A percentile compares a stretch with the other conserved stretches of the same genome.
phyloP scores from a whole-genome alignment of 92 coral and sea anemone species.

The Actinostola sp. region DNA sequence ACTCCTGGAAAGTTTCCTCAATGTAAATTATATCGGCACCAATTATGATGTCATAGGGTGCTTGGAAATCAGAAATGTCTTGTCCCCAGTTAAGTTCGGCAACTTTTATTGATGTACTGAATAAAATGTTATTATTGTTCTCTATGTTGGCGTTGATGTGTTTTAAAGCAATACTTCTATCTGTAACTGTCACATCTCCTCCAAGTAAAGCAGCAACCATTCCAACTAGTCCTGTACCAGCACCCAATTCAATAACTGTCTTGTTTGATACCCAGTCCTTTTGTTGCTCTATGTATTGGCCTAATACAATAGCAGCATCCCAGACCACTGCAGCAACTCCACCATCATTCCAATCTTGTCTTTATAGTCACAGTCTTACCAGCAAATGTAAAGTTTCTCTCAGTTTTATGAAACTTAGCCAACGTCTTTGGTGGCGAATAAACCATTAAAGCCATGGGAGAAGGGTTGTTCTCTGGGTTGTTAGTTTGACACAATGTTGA shows the following conservation, averaged over 20 bases:
- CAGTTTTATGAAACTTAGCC: constrained; percentile 63
- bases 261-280: constrained; percentile 52
- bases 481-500: too few species aligned
- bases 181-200: constrained; percentile 79
- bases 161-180: constrained; percentile 79
- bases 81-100: constrained; percentile 96
- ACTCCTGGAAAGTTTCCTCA: constrained; percentile 80
- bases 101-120: constrained; percentile 30
- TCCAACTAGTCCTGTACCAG: constrained; percentile 93
- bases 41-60: constrained; percentile 80
- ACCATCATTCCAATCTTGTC: constrained; percentile 89
- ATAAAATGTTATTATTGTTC: constrained; percentile 41
- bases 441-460: constrained; percentile 77
- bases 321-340: constrained; percentile 99
- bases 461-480: neutral
- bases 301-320: constrained; percentile 95
- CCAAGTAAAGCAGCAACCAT: constrained; percentile 93
- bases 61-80: constrained; percentile 54
- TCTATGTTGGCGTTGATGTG: constrained; percentile 74
- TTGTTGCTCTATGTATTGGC: constrained; percentile 75
- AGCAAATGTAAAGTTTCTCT: constrained; percentile 77
- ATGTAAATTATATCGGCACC: constrained; percentile 98
- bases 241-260: constrained; percentile 90
- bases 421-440: constrained; percentile 75
- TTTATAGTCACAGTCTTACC: constrained; percentile 72